Evolutionary conservation across 2,797 vertebrate genomes (phyloP), one percentile per base, ranked within the genome.

Genomic region (Arnoldichthys spilopterus): DNA sequence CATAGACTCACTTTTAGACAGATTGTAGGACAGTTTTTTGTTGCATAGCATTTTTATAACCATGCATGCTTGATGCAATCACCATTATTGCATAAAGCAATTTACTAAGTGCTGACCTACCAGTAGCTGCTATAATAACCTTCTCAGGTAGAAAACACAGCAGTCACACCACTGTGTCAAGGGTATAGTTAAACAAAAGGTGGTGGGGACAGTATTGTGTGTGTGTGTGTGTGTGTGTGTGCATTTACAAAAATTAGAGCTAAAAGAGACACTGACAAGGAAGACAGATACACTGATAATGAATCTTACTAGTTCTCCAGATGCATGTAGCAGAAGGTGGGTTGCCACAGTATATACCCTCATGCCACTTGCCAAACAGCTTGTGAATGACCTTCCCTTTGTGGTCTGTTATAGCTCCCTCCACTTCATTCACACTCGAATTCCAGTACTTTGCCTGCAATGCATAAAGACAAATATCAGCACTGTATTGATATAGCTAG

Each of bases 331-430:
- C 92, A 2, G 95, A 95, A 6, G 96, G 95, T 0, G 95, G 90
- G 7, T 95, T 93, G 3, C 96, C 97, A 12, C 92, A 96, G 89
- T 95, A 98, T 83, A 99, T 90, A 22, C 94, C 95, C 70, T 99
- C 97, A 0, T 98, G 94, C 98, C 98, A 99, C 84, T 98, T 99
- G 30, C 98, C 98, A 83, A 97, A 98, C 11, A 99, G 93, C 37
- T 90, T 93, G 80, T 94, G 96, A 76, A 97, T 84, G 2, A 95
- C 93, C 72, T 96, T 96, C 16, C 97, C 98, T 26, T 92, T 93
- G 82, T 90, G 92, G 86, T 98, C 95, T 16, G 94, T 89, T 22
- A 99, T 89, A 0, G 90, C 91, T 72, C 97, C 98, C 92, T 99
- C 96, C 62, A 99, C 95, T 87, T 98, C 97, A 16, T 97, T 96